phyloP scores from a whole-genome alignment of 2,888 invertebrate genomes.

The Ariolimax columbianus region DNA sequence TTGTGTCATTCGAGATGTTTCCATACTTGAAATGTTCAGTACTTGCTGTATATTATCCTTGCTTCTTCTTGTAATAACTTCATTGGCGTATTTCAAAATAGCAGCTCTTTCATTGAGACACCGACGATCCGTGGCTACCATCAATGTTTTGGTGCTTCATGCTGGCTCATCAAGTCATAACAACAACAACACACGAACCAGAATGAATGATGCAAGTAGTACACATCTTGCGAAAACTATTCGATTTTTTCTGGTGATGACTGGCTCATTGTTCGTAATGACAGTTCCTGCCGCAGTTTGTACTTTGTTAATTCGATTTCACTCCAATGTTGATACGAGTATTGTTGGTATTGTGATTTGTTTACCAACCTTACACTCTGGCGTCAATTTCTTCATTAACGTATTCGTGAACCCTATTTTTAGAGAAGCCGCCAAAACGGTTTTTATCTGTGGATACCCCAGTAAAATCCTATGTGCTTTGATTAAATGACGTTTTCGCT shows the following conservation, averaged over 20 bases:
- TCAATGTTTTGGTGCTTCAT: neutral
- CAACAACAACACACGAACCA: neutral
- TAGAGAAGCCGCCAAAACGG: neutral
- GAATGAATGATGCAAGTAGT: neutral
- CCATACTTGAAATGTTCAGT: neutral
- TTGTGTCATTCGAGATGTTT: neutral
- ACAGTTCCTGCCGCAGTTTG: neutral
- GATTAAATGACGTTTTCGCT: too few species aligned
- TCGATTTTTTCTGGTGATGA: neutral
- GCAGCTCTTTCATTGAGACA: neutral
- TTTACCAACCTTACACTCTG: neutral
- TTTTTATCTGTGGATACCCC: neutral
- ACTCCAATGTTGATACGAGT: neutral
- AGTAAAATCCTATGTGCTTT: too few species aligned
- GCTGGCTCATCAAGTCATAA: neutral
- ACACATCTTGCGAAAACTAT: neutral
- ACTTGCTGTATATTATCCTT: neutral
- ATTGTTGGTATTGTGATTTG: neutral
- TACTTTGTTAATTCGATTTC: neutral
- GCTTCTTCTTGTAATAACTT: neutral
- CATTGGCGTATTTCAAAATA: neutral
- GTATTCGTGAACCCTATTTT: neutral
- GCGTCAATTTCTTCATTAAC: neutral
- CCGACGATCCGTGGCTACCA: neutral
- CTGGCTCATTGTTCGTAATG: neutral